Evolutionary conservation across 2,888 invertebrate species (phyloP), one percentile per base, ranked within the genome.

Genomic region (Zaprionus bogoriensis): DNA sequence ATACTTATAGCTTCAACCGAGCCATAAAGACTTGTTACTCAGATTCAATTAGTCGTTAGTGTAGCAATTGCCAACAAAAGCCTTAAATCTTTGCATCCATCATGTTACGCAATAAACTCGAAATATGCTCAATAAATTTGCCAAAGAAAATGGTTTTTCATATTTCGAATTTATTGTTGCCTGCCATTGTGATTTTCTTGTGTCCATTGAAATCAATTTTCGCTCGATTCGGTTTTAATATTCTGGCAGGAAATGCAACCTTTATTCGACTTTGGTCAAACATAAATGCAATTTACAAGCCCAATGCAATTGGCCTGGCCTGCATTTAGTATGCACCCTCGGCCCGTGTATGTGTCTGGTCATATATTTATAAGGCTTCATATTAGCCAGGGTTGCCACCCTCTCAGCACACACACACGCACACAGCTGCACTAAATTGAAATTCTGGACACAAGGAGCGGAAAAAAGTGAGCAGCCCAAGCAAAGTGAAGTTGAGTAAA

Each of bases 241-340:
- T 45, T 45, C 30, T 47, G 22, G 20, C 52, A 19, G 9, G 25
- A 50, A 63, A 62, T 63, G 50, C 30, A 55, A 53, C 36, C 42
- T 58, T 69, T 45, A 46, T 46, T 36, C 27, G 36, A 48, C 30
- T 45, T 52, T 45, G 62, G 72, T 61, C 76, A 76, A 62, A 65
- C 65, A 53, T 27, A 71, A 72, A 65, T 65, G 65, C 57, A 76
- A 71, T 73, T 76, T 73, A 62, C 58, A 62, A 65, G 50, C 48
- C 61, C 71, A 71, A 76, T 73, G 76, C 76, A 71, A 73, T 73
- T 75, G 71, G 65, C 66, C 60, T 36, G 58, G 36, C n/a, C n/a
- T n/a, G n/a, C 70, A 69, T 71, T 69, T 74, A 75, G 75, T 59
- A 71, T 69, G 63, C 38, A 74, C 59, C 58, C 69, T 52, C 57